Conservation (phyloP, 2,888 invertebrate genomes). For the Epinotia nisella region DNA sequence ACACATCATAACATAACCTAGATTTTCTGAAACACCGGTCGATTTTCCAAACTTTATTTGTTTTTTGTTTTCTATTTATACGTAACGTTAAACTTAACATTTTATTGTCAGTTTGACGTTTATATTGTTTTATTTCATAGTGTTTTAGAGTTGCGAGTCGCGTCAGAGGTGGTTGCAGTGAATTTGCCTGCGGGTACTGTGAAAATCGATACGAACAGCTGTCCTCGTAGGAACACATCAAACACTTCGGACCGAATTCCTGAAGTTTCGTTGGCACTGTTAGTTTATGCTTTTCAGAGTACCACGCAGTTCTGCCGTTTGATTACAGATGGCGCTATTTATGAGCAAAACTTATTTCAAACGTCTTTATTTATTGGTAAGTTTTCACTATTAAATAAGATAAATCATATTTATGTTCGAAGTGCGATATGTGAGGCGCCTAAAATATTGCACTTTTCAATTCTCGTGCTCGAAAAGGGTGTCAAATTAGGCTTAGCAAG, state of each 20-base stretch:
- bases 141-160: conserved; percentile 55
- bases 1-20: conserved; percentile 64
- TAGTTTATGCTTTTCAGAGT: neutral
- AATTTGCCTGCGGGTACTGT: conserved; percentile 64
- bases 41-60: neutral
- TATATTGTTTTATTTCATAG: conserved; percentile 47
- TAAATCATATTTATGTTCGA: neutral
- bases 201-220: conserved; percentile 80
- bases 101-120: neutral
- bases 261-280: neutral
- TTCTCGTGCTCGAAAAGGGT: no score
- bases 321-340: conserved; percentile 9
- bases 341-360: neutral
- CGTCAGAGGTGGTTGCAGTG: conserved; percentile 63
- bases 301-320: neutral
- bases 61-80: neutral
- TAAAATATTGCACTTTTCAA: neutral
- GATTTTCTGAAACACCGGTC: conserved; percentile 24
- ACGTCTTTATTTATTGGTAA: neutral
- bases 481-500: no score
- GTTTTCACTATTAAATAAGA: neutral
- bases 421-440: neutral
- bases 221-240: conserved; percentile 52
- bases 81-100: conserved; percentile 5
- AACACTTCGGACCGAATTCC: conserved; percentile 19